Evolutionary conservation across 2,113 vertebrate species (phyloP).

Genomic region (Cromileptes altivelis): DNA sequence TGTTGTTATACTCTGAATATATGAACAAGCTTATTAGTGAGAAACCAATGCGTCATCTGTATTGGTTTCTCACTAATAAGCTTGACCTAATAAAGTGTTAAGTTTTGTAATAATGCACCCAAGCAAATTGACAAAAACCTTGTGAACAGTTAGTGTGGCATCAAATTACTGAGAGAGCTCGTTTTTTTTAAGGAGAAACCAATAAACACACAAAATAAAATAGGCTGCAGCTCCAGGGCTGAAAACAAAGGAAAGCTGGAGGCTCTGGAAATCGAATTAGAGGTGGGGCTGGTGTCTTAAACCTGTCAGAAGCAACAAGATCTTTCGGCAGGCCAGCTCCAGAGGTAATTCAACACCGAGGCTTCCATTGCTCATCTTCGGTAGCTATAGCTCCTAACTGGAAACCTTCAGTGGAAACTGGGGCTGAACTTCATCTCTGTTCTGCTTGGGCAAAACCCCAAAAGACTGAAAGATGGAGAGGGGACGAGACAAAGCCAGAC

Average conservation of each 20-base stretch:
- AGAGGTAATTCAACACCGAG: constrained; percentile 67
- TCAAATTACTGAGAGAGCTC: constrained; percentile 15
- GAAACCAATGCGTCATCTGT: neutral
- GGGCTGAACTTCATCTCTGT: constrained; percentile 24
- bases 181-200: constrained; percentile 18
- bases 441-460: constrained; percentile 42
- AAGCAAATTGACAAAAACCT: neutral
- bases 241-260: constrained; percentile 62
- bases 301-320: constrained; percentile 76
- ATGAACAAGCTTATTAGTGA: constrained; percentile 1
- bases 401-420: constrained; percentile 56
- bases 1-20: neutral
- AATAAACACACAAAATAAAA: constrained; percentile 29
- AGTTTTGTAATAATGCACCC: neutral
- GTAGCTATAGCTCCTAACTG: constrained; percentile 25
- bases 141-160: constrained; percentile 10
- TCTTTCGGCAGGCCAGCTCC: constrained; percentile 54
- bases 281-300: constrained; percentile 67
- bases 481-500: constrained; percentile 54
- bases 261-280: constrained; percentile 77
- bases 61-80: too few species aligned
- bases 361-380: constrained; percentile 47
- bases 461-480: constrained; percentile 60
- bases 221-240: constrained; percentile 2
- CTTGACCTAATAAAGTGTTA: neutral